A percentile compares a stretch with the other conserved stretches of the same genome.
Evolutionary conservation across 2,888 invertebrate genomes (phyloP).

Genomic region (Rotaria magnacalcarata): DNA sequence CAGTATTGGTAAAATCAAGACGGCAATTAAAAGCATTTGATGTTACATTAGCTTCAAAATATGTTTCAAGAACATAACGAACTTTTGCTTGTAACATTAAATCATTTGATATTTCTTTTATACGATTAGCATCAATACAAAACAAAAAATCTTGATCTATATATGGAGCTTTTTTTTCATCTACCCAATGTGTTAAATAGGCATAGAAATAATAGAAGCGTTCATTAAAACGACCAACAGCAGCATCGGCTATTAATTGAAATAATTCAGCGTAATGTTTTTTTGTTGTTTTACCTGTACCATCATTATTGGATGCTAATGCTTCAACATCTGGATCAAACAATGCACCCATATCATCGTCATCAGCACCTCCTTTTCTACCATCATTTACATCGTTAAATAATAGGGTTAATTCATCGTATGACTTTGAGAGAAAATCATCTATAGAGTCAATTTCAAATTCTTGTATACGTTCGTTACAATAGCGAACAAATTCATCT

Average conservation of each 20-base stretch:
- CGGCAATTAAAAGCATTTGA: background rate
- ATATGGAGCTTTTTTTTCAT: constrained; percentile 40
- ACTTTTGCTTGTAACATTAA: background rate
- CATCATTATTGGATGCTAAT: constrained; percentile 39
- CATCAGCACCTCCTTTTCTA: background rate
- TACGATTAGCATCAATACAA: constrained; percentile 41
- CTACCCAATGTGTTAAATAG: constrained; percentile 42
- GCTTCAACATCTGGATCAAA: background rate
- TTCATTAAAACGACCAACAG: constrained; percentile 37
- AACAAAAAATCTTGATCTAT: constrained; percentile 43
- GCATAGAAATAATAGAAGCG: constrained; percentile 41
- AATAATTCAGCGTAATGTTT: constrained; percentile 41
- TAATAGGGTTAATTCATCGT: background rate
- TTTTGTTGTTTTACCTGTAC: constrained; percentile 37
- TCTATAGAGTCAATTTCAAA: constrained; percentile 32
- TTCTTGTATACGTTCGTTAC: constrained; percentile 27
- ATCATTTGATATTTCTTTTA: constrained; percentile 39
- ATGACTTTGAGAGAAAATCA: constrained; percentile 32
- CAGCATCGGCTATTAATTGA: constrained; percentile 40
- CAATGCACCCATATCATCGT: background rate
- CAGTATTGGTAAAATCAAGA: background rate
- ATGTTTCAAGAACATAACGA: background rate
- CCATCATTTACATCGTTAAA: background rate
- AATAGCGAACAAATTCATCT: constrained; percentile 40
- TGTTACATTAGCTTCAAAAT: background rate